A percentile compares a stretch with the other conserved stretches of the same genome.
These are phyloP conservation scores for Engraulis encrasicolus DNA, from an alignment of 2,113 vertebrate genomes.

Conservation along the genomic window DNA sequence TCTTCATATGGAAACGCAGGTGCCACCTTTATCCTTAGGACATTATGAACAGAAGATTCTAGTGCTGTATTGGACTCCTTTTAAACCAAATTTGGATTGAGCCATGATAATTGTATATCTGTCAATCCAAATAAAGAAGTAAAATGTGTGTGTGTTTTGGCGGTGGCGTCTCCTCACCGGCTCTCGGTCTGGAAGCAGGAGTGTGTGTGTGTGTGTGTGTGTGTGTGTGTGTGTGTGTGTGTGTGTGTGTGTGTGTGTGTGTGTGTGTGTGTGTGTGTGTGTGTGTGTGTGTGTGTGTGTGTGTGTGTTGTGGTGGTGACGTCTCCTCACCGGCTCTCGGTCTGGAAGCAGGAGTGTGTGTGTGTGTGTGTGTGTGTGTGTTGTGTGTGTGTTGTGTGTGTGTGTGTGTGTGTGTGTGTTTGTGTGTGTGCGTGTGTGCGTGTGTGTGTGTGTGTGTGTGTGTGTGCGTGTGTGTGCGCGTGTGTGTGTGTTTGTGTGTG, in stretches of 20 bases:
- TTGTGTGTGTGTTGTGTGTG: background rate
- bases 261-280: background rate
- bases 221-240: too few species aligned
- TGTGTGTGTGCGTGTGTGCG: background rate
- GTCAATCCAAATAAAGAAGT: too few species aligned
- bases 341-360: slow-evolving; percentile 94
- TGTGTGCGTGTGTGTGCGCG: background rate
- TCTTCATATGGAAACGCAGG: too few species aligned
- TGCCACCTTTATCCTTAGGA: too few species aligned
- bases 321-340: slow-evolving; percentile 92
- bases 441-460: background rate
- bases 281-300: background rate
- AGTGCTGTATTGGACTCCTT: too few species aligned
- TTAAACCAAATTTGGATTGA: too few species aligned
- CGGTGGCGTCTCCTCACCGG: slow-evolving; percentile 80
- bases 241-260: too few species aligned
- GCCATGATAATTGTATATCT: too few species aligned
- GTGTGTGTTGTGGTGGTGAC: background rate
- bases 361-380: background rate
- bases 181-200: slow-evolving; percentile 99
- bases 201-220: too few species aligned
- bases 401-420: background rate
- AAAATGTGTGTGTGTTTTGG: background rate
- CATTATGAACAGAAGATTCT: too few species aligned
- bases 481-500: background rate